Percentiles rank a stretch among this genome's conserved stretches.
Evolutionary conservation across 2,888 invertebrate genomes (phyloP).

Genomic region (Margaritifera margaritifera): DNA sequence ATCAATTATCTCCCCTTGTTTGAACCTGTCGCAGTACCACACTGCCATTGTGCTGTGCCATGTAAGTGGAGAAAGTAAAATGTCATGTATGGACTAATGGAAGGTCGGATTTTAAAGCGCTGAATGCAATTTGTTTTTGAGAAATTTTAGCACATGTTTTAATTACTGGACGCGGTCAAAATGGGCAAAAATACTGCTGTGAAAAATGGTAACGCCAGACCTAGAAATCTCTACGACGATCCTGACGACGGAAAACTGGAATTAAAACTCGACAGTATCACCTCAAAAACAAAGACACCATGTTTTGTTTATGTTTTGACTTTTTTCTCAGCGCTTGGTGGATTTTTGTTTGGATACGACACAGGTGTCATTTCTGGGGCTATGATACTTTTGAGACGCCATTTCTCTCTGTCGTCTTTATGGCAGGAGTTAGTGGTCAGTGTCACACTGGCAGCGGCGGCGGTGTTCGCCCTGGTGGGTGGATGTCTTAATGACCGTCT

Average conservation of each 20-base stretch:
- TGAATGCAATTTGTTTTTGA: no score
- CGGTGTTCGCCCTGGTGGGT: slow-evolving; percentile 73
- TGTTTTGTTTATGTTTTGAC: slow-evolving; percentile 70
- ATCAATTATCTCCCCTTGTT: no score
- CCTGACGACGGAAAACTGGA: slow-evolving; percentile 58
- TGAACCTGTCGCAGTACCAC: no score
- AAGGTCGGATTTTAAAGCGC: no score
- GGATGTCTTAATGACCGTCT: slow-evolving; percentile 74
- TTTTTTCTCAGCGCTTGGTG: slow-evolving; percentile 74
- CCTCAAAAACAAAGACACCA: slow-evolving; percentile 48
- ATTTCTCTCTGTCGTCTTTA: slow-evolving; percentile 68
- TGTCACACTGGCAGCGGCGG: slow-evolving; percentile 74
- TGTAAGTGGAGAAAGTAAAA: no score
- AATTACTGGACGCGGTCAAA: background rate
- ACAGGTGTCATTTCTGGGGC: slow-evolving; percentile 76
- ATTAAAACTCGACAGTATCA: slow-evolving; percentile 62
- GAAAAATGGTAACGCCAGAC: slow-evolving; percentile 39
- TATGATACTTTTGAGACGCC: slow-evolving; percentile 71
- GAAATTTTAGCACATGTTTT: no score
- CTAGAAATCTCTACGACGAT: slow-evolving; percentile 57
- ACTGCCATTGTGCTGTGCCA: no score
- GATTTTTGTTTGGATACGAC: slow-evolving; percentile 76
- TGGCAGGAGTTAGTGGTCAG: slow-evolving; percentile 75
- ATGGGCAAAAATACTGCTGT: slow-evolving; percentile 22
- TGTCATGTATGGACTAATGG: no score